Evolutionary conservation across 1,140 invertebrate species (phyloP).

Genomic region (Atta cephalotes): DNA sequence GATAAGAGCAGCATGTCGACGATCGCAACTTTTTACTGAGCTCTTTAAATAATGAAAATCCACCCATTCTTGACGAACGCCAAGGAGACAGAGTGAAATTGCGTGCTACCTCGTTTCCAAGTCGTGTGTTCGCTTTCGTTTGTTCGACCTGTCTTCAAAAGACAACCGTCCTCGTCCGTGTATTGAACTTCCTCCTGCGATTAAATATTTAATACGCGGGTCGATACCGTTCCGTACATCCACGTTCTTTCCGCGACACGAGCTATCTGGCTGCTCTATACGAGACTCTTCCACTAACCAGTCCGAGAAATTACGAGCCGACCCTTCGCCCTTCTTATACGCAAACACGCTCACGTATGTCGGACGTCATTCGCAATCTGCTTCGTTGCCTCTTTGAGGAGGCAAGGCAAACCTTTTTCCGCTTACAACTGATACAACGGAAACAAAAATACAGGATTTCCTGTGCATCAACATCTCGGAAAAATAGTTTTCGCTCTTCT

Average conservation of each 20-base stretch:
- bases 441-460: slow-evolving; percentile 33
- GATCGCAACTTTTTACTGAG: slow-evolving; percentile 69
- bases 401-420: slow-evolving; percentile 57
- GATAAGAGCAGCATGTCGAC: slow-evolving; percentile 68
- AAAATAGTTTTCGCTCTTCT: not conserved
- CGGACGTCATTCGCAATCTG: slow-evolving; percentile 70
- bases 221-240: slow-evolving; percentile 77
- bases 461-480: not conserved
- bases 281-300: slow-evolving; percentile 70
- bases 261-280: slow-evolving; percentile 63
- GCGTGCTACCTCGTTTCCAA: slow-evolving; percentile 65
- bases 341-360: slow-evolving; percentile 71
- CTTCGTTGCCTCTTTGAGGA: slow-evolving; percentile 54
- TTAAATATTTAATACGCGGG: slow-evolving; percentile 81
- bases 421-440: slow-evolving; percentile 26
- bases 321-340: slow-evolving; percentile 64
- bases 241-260: slow-evolving; percentile 37
- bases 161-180: slow-evolving; percentile 73
- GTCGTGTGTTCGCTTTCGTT: slow-evolving; percentile 65
- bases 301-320: slow-evolving; percentile 70
- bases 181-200: slow-evolving; percentile 81
- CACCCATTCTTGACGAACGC: slow-evolving; percentile 62
- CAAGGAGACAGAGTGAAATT: slow-evolving; percentile 65
- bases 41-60: slow-evolving; percentile 74
- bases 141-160: slow-evolving; percentile 71